These are phyloP conservation scores for Sprattus sprattus DNA, from an alignment of 2,113 vertebrate genomes.

Conservation along the genomic window DNA sequence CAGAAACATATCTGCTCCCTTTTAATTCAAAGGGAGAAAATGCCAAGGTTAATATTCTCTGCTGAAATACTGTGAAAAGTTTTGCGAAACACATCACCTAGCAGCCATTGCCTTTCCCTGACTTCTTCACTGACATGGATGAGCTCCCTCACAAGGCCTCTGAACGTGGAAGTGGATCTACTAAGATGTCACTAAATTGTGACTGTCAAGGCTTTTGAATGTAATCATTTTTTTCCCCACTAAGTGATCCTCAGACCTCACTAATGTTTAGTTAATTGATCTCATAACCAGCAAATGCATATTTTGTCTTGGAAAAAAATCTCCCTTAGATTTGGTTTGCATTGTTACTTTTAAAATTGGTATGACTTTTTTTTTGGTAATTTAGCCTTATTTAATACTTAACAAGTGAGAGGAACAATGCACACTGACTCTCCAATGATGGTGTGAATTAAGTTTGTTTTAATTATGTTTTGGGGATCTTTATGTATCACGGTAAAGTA, in stretches of 20 bases:
- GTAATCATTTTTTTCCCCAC: background rate
- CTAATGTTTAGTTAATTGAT: constrained; percentile 16
- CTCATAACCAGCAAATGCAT: constrained; percentile 8
- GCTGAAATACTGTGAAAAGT: background rate
- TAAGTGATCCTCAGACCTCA: constrained; percentile 18
- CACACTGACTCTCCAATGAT: constrained; percentile 45
- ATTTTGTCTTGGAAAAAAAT: constrained; percentile 25
- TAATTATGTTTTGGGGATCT: constrained; percentile 2
- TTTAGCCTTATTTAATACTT: background rate
- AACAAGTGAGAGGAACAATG: constrained; percentile 24
- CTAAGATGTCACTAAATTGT: background rate
- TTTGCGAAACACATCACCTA: background rate
- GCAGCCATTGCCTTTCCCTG: background rate
- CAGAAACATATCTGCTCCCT: background rate
- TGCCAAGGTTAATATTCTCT: background rate
- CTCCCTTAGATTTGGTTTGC: background rate
- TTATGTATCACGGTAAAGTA: constrained; percentile 42
- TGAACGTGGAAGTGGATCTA: background rate
- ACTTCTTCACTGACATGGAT: background rate
- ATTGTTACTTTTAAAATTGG: background rate
- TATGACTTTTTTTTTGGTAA: background rate
- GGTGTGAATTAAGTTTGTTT: constrained; percentile 31
- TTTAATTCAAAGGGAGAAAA: background rate
- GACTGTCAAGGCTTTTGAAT: constrained; percentile 11
- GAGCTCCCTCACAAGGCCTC: background rate